phyloP scores from a whole-genome alignment of 1,140 invertebrate species.

The Periplaneta americana region DNA sequence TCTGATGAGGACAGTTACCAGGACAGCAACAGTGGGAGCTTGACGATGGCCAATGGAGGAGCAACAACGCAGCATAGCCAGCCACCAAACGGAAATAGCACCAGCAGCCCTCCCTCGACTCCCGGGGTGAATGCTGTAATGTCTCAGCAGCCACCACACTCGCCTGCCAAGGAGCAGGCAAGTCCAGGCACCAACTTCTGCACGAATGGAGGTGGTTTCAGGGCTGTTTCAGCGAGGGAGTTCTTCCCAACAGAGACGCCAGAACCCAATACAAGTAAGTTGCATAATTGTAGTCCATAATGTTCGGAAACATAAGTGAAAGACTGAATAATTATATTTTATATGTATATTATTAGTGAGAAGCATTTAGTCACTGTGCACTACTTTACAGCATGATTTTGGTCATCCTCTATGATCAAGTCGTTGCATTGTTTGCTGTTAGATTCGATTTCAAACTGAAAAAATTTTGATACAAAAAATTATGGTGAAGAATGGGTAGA shows the following conservation, averaged over 20 bases:
- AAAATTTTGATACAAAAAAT: too few relatives aligned
- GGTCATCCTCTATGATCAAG: too few relatives aligned
- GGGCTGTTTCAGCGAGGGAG: constrained; percentile 43
- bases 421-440: too few relatives aligned
- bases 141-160: constrained; percentile 25
- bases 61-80: constrained; percentile 34
- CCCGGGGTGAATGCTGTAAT: constrained; percentile 32
- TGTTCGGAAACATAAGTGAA: too few relatives aligned
- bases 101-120: constrained; percentile 35
- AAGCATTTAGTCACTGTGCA: too few relatives aligned
- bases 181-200: constrained; percentile 3
- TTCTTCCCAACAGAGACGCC: constrained; percentile 70
- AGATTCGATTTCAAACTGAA: too few relatives aligned
- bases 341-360: too few relatives aligned
- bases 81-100: constrained; percentile 35
- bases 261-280: constrained; percentile 76
- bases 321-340: too few relatives aligned
- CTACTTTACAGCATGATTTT: too few relatives aligned
- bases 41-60: constrained; percentile 29
- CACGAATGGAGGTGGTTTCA: constrained; percentile 17
- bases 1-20: constrained; percentile 63
- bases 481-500: too few relatives aligned
- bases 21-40: constrained; percentile 19
- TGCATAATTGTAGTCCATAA: too few relatives aligned
- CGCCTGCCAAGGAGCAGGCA: constrained; percentile 1